Evolutionary conservation across 2,113 vertebrate species (phyloP).

Genomic region (Pteronura brasiliensis): DNA sequence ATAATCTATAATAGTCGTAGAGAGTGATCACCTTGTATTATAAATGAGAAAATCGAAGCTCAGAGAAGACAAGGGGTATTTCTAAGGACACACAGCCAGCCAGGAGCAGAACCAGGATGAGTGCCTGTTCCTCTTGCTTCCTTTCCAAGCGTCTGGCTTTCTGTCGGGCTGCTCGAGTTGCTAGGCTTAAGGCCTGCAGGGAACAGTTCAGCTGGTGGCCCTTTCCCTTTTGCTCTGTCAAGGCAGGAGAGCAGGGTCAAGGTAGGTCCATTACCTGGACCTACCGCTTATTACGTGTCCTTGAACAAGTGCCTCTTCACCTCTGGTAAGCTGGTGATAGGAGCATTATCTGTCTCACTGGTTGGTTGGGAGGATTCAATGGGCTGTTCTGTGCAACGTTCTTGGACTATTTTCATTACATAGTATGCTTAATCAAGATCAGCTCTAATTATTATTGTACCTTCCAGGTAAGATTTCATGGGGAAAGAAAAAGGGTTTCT

Average conservation of each 20-base stretch:
- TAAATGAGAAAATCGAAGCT: not conserved
- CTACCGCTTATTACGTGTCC: not conserved
- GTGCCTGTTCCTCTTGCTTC: not conserved
- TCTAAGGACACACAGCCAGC: not conserved
- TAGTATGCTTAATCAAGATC: not conserved
- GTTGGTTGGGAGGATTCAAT: not conserved
- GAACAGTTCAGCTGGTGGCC: not conserved
- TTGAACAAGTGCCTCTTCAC: not conserved
- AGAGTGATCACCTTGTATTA: not conserved
- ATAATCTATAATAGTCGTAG: not conserved
- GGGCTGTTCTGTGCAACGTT: not conserved
- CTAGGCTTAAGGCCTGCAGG: no score
- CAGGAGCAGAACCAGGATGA: not conserved
- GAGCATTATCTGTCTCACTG: rapidly evolving
- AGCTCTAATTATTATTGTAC: not conserved
- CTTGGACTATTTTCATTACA: not conserved
- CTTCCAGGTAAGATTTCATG: not conserved
- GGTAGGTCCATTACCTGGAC: not conserved
- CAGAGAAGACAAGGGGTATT: not conserved
- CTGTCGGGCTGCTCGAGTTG: not conserved
- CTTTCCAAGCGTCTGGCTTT: not conserved
- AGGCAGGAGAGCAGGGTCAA: no score
- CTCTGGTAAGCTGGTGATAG: not conserved
- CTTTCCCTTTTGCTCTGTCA: not conserved
- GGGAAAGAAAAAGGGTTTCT: not conserved